Percentiles rank a stretch among this genome's conserved stretches.
Evolutionary conservation across 2,797 vertebrate species (phyloP).

Genomic region (Loriculus beryllinus): DNA sequence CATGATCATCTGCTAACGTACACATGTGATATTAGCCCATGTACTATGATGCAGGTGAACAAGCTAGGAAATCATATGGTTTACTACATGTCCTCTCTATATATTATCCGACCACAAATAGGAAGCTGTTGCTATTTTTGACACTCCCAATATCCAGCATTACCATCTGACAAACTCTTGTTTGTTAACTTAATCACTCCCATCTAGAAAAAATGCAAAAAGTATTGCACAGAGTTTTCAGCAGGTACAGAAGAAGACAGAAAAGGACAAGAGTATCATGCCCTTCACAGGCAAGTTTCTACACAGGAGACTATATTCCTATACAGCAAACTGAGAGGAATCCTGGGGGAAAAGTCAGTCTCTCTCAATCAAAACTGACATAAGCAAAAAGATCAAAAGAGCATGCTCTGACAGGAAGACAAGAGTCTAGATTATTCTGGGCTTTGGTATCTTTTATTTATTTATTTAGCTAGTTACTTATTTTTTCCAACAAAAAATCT

Average conservation of each 20-base stretch:
- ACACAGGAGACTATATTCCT: background rate
- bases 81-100: background rate
- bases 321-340: background rate
- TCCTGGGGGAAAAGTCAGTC: background rate
- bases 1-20: background rate
- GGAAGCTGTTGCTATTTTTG: background rate
- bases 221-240: background rate
- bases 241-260: background rate
- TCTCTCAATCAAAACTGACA: background rate
- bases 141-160: background rate
- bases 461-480: background rate
- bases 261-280: background rate
- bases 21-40: background rate
- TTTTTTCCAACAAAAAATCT: background rate
- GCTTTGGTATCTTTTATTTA: background rate
- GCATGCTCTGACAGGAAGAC: background rate
- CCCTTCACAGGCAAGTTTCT: background rate
- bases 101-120: background rate
- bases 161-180: background rate
- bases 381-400: background rate
- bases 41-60: background rate
- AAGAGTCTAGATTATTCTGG: background rate
- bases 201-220: background rate
- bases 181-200: background rate
- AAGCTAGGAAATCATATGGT: background rate